A percentile compares a stretch with the other conserved stretches of the same genome.
These are phyloP conservation scores for Calephelis virginiensis DNA, from an alignment of 1,140 invertebrate genomes.

Conservation along the genomic window DNA sequence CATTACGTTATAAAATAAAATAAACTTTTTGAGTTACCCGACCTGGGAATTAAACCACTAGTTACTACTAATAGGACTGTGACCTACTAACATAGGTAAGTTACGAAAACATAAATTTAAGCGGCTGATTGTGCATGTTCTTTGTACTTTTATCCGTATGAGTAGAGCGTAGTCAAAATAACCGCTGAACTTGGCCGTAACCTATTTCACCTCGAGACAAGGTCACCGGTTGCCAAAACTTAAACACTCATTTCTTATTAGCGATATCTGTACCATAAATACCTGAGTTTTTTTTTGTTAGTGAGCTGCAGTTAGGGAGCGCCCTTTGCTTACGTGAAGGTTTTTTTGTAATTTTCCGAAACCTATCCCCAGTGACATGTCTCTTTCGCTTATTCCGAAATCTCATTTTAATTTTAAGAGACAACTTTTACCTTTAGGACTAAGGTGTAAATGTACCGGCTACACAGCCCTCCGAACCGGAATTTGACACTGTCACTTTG, in stretches of 20 bases:
- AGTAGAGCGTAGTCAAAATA: conserved; percentile 26
- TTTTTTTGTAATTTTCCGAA: too few species aligned
- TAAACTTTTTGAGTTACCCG: too few species aligned
- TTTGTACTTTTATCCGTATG: conserved; percentile 4
- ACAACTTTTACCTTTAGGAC: too few species aligned
- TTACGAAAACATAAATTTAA: not conserved
- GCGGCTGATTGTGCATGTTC: conserved; percentile 4
- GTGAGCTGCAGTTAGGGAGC: not conserved
- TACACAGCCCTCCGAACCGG: too few species aligned
- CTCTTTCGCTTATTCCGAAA: too few species aligned
- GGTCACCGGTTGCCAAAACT: conserved; percentile 6
- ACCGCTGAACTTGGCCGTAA: conserved; percentile 18
- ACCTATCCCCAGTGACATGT: too few species aligned
- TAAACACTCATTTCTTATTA: conserved; percentile 10
- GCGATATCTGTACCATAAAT: not conserved
- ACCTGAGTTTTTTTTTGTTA: not conserved
- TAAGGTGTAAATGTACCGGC: too few species aligned
- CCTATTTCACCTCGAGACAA: conserved; percentile 22
- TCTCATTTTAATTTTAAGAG: too few species aligned
- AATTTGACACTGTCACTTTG: too few species aligned
- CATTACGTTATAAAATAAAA: too few species aligned
- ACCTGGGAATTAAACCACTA: too few species aligned
- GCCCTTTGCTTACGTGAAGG: not conserved
- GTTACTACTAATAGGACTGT: too few species aligned
- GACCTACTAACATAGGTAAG: not conserved